Evolutionary conservation across 2,797 vertebrate genomes (phyloP), one percentile per base, ranked within the genome.

Genomic region (Mionectes olivaceus): DNA sequence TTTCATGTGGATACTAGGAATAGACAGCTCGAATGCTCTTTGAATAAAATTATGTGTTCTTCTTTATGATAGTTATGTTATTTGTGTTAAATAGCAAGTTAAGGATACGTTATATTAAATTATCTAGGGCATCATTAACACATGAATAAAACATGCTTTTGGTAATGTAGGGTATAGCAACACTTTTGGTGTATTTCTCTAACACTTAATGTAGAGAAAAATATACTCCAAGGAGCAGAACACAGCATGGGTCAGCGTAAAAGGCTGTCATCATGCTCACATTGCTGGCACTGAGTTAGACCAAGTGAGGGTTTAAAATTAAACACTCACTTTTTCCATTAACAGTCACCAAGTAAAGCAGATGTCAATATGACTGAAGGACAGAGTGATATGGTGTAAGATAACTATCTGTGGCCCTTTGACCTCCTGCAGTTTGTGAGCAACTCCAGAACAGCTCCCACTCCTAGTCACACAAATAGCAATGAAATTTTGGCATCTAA

Each of bases 101-200:
- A 89, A 57, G 76, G 39, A 63, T 74, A 75, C 19, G 46, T 56
- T 74, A 57, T 39, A 81, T 55, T 63, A 84, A 68, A 69, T 86
- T 87, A 89, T 25, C 43, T 33, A 47, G 28, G 25, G 52, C 17
- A 55, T 78, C 63, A 92, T 78, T 91, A 92, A 57, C 50, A 75
- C 32, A 95, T 96, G 87, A 92, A 95, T 95, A 90, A 95, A 94
- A 90, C 81, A 89, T 90, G 33, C 1, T 68, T 83, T 80, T 69
- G 37, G 13, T 57, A 90, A 78, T 39, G 25, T 49, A 56, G 37
- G 67, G 5, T 57, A 64, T 43, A 90, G 16, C 25, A 84, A 77
- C 44, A 85, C 8, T 65, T 87, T 39, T 17, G 4, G 11, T 4
- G 17, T 8, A 10, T 39, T 52, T 30, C 35, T 14, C 47, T 77